Percentiles rank a stretch among this genome's conserved stretches.
Conservation (phyloP, 2,888 invertebrate genomes). For the Escarpia spicata region DNA sequence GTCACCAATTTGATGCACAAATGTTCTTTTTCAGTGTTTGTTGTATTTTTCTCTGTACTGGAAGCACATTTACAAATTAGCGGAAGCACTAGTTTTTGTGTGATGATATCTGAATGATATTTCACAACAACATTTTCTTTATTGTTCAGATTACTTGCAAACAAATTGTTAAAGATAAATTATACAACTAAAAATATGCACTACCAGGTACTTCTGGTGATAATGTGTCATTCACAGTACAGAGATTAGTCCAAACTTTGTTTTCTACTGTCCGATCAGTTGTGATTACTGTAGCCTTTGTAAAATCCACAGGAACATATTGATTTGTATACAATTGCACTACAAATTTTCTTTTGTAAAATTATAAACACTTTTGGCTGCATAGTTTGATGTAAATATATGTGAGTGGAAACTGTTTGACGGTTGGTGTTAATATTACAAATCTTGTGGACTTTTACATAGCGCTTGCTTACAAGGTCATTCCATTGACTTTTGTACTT, state of each 20-base stretch:
- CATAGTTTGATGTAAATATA: background rate
- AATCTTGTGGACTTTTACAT: background rate
- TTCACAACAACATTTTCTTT: no score
- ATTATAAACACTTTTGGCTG: background rate
- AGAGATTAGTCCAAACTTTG: background rate
- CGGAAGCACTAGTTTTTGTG: background rate
- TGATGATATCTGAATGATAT: background rate
- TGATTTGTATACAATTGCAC: background rate
- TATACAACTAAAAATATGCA: background rate
- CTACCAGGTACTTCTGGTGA: background rate
- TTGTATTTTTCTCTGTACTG: conserved; percentile 10
- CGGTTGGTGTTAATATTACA: background rate
- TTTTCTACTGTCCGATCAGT: background rate
- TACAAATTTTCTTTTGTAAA: background rate
- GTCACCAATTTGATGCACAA: background rate
- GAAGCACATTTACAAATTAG: background rate
- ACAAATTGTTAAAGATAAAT: background rate
- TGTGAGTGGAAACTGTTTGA: background rate
- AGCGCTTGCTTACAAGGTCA: background rate
- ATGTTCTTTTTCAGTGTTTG: conserved; percentile 6
- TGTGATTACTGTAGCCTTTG: background rate
- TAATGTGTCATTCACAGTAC: background rate
- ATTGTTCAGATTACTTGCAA: background rate
- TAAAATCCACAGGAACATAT: background rate
- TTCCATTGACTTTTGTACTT: background rate